Base-by-base conservation (phyloP, 2,113 vertebrate genomes). In the Atrichornis clamosus region DNA sequence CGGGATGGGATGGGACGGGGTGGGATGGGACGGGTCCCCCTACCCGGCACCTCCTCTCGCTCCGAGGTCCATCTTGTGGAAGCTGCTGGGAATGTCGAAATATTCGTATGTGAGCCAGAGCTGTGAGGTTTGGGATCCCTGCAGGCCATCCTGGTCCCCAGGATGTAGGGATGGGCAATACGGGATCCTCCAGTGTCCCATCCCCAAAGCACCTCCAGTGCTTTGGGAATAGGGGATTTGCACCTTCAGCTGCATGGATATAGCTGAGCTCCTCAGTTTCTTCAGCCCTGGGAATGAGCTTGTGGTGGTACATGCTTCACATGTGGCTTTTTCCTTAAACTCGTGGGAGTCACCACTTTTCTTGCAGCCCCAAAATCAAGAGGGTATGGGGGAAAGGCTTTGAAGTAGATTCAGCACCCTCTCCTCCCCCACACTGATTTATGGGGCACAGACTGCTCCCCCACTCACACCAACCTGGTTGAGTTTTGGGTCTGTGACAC, bases 41-140 rank as follows among this genome's bases (percentile, higher is more conserved):
- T 39, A 20, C 90, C 21, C 58, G 12, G 75, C 93, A 67, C 92
- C 96, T 91, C 89, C 91, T 97, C 85, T 70, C 37, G 94, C 91
- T 93, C 95, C 60, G 90, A 85, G 97, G 91, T 97, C 97, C 97
- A 95, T 94, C 98, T 98, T 94, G 92, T 95, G 98, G 98, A 96
- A 91, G 89, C 63, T 96, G 80, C 81, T 64, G 97, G 97, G 86
- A 98, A 77, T 86, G 97, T 76, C 95, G 2, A 60, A 90, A 58
- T 30, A 30, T 77, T 46, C 2, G 1, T 35, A 7, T 3, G 21
- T 1, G 47, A 77, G 13, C 10, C 35, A 2, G 2, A 53, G 35
- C 33, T 13, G 32, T 0, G 1, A 16, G 12, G 21, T 62, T n/a
- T 37, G 73, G 26, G 52, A 70, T 76, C 35, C 33, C 18, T 7